Evolutionary conservation across 1,140 invertebrate species (phyloP), one percentile per base, ranked within the genome.

Genomic region (Drosophila murphyi): DNA sequence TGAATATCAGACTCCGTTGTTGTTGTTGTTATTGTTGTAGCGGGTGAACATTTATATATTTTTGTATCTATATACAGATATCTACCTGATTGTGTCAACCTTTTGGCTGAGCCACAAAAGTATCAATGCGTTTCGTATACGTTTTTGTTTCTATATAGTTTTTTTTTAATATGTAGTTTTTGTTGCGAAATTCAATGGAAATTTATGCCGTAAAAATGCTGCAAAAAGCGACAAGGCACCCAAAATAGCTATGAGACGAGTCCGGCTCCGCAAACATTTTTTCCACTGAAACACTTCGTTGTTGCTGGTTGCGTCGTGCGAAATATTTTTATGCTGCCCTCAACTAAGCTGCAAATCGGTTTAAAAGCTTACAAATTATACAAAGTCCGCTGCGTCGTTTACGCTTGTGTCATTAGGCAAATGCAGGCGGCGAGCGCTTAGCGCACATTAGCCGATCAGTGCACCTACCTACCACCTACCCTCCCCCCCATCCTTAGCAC

Each of bases 331-430:
- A 41, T 51, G 65, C 51, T 72, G 71, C 54, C 37, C 61, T 65
- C 69, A 47, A 73, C 76, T 89, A 92, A 92, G 90, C 90, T 88
- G 74, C 75, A 92, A 92, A 92, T 86, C 90, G 83, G 90, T 91
- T 92, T 92, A 92, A 89, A 77, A 92, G 90, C 90, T 92, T 92
- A 91, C 80, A 88, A 90, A 88, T 82, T 91, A 91, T 90, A 89
- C 78, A 85, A 81, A 85, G 86, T 82, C 80, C 76, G 68, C 57
- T 73, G 39, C 55, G 83, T 51, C 78, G 78, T 65, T 80, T 81
- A 77, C 79, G 78, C 78, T 82, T 78, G 79, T 73, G 79, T 89
- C 83, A 88, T 88, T 88, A 88, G 86, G 85, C 86, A 88, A 88
- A 88, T 88, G 83, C 85, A 88, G 80, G 56, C 67, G 77, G 52